phyloP scores from a whole-genome alignment of 2,888 invertebrate genomes.

The Cheilosia variabilis region DNA sequence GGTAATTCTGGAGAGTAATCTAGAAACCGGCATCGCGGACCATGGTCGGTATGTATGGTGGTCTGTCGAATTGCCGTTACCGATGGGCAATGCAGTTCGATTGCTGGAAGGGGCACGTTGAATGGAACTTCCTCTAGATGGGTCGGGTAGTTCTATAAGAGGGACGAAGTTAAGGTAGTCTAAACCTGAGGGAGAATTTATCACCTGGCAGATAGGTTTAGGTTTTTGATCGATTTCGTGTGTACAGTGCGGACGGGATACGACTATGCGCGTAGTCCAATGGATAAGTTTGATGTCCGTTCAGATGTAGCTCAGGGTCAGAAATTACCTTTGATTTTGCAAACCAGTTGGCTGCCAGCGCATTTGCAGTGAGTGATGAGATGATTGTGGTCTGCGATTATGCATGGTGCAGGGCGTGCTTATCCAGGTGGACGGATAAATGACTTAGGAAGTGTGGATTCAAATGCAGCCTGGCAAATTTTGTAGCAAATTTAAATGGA shows the following conservation, averaged over 20 bases:
- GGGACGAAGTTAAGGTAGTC: constrained; percentile 5
- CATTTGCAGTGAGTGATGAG: constrained; percentile 42
- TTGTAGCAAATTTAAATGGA: too few relatives aligned
- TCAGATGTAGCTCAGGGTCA: constrained; percentile 37
- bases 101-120: constrained; percentile 66
- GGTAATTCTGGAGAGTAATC: constrained; percentile 58
- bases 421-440: constrained; percentile 20
- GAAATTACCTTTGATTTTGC: constrained; percentile 51
- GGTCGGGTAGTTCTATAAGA: neutral
- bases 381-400: constrained; percentile 44
- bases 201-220: constrained; percentile 63
- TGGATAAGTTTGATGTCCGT: constrained; percentile 24
- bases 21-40: constrained; percentile 55
- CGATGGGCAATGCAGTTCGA: constrained; percentile 42
- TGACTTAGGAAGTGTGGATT: too few relatives aligned
- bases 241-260: constrained; percentile 15
- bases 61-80: constrained; percentile 57
- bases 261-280: neutral
- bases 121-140: constrained; percentile 43
- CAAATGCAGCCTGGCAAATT: too few relatives aligned
- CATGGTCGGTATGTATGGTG: constrained; percentile 34
- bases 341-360: neutral
- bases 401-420: constrained; percentile 13
- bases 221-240: constrained; percentile 61
- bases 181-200: constrained; percentile 61